phyloP scores from a whole-genome alignment of 2,888 invertebrate genomes.

The Amphipoea lucens region DNA sequence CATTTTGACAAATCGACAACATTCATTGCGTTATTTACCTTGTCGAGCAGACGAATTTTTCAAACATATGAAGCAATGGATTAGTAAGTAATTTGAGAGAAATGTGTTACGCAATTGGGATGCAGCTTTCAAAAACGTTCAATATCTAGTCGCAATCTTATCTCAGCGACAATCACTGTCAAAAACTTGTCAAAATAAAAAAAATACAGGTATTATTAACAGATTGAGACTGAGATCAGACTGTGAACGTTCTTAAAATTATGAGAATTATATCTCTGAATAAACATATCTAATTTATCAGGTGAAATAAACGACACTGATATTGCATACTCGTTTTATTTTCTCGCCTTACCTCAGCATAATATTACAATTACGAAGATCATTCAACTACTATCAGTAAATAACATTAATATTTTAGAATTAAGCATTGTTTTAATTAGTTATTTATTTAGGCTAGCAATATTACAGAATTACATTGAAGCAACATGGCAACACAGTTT shows the following conservation, averaged over 20 bases:
- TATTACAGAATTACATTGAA: constrained; percentile 82
- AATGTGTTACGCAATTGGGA: too few species aligned
- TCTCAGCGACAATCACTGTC: neutral
- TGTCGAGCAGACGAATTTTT: too few species aligned
- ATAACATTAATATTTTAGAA: constrained; percentile 88
- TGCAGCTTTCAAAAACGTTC: neutral
- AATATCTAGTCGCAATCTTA: neutral
- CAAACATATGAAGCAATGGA: too few species aligned
- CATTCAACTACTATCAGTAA: constrained; percentile 88
- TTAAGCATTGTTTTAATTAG: constrained; percentile 80
- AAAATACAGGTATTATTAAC: neutral
- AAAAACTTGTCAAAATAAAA: neutral
- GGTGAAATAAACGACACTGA: constrained; percentile 49
- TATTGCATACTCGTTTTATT: constrained; percentile 77
- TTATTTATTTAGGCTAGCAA: constrained; percentile 84
- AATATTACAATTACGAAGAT: constrained; percentile 85
- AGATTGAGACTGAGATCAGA: neutral
- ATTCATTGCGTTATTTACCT: too few species aligned
- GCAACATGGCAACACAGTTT: constrained; percentile 78
- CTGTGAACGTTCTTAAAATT: neutral
- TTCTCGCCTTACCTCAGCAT: constrained; percentile 78
- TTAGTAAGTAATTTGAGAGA: too few species aligned
- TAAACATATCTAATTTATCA: neutral
- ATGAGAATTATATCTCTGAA: neutral
- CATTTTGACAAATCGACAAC: neutral